Evolutionary conservation across 2,113 vertebrate species (phyloP), one percentile per base, ranked within the genome.

Genomic region (Spilogale gracilis): DNA sequence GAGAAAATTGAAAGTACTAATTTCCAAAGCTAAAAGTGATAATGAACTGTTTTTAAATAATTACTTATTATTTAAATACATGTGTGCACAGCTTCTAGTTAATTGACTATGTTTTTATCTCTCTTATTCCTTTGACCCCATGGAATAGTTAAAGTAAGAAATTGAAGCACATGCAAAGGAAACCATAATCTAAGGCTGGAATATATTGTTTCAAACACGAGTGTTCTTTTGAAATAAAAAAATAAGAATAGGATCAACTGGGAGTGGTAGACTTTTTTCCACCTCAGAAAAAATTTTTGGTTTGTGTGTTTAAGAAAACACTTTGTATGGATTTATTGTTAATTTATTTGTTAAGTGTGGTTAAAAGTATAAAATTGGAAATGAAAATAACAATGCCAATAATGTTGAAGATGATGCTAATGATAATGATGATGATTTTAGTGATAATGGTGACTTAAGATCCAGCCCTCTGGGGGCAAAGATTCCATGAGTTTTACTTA

Each of bases 11-110:
- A 85, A 95, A 82, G 27, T 9, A 85, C 25, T 89, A 67, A 85
- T 92, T 97, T 93, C 14, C 14, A 94, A 95, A 95, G 58, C 13
- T 56, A 83, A 96, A 96, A 96, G 90, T 95, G 17, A 98, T 71
- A 90, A 92, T 87, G 50, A 96, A 32, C 18, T 60, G 71, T 71
- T 96, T 30, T 88, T 58, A 94, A 96, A 79, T 96, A 89, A 96
- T 93, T 94, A 58, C 50, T 67, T n/a, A 32, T 74, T 16, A 93
- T 81, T 95, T 96, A 95, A 96, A 80, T 94, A 87, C 50, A 80
- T 74, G 21, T 63, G 14, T 71, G 30, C 63, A 90, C 58, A 96
- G 27, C 89, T 95, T 92, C 79, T 67, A 84, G 52, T 60, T 95
- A 88, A 91, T 83, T 93, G 93, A 74, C 43, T 88, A n/a, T 87